phyloP scores from a whole-genome alignment of 1,140 invertebrate species.

The Monomorium pharaonis region DNA sequence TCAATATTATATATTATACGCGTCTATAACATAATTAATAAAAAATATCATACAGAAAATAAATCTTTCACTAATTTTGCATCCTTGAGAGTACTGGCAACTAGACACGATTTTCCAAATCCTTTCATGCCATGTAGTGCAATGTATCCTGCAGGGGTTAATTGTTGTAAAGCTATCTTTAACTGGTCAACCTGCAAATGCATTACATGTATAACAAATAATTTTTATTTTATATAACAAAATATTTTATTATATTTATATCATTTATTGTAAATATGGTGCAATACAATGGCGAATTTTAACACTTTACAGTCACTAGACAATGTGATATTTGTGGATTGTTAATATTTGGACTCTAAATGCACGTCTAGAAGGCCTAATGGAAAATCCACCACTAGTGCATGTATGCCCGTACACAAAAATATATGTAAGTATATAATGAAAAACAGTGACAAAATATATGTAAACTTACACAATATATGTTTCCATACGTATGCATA shows the following conservation, averaged over 20 bases:
- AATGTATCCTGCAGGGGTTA: slow-evolving; percentile 85
- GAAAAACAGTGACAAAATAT: background rate
- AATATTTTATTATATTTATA: no score
- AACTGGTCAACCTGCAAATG: slow-evolving; percentile 77
- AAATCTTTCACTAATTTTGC: slow-evolving; percentile 82
- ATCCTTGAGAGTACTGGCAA: slow-evolving; percentile 87
- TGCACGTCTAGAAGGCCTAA: background rate
- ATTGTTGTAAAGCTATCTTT: slow-evolving; percentile 68
- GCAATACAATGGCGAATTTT: background rate
- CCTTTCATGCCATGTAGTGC: slow-evolving; percentile 89
- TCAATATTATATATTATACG: background rate
- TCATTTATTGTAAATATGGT: background rate
- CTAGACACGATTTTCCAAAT: slow-evolving; percentile 89
- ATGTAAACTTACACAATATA: slow-evolving; percentile 63
- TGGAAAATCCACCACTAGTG: background rate
- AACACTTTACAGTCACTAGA: background rate
- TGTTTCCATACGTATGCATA: slow-evolving; percentile 57
- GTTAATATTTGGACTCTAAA: background rate
- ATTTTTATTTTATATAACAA: slow-evolving; percentile 11
- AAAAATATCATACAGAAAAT: slow-evolving; percentile 75
- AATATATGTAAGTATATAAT: background rate
- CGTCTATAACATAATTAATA: background rate
- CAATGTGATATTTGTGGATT: background rate
- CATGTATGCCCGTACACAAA: background rate
- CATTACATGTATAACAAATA: slow-evolving; percentile 11